Percentiles rank a stretch among this genome's conserved stretches.
These are phyloP conservation scores for Pheosia tremula DNA, from an alignment of 2,888 invertebrate species.

Conservation along the genomic window DNA sequence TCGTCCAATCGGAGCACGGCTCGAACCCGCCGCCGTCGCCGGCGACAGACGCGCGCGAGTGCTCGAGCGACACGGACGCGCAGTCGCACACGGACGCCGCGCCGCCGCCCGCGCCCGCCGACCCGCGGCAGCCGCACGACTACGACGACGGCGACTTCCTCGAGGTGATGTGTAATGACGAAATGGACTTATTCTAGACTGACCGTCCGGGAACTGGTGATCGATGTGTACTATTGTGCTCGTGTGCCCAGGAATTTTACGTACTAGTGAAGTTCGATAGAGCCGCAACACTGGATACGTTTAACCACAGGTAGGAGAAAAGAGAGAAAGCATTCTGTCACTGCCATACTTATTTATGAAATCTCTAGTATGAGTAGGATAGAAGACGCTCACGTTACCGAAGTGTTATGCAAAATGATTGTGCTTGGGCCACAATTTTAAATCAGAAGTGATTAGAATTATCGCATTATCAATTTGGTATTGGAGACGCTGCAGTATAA, in stretches of 20 bases:
- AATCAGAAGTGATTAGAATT: too few relatives aligned
- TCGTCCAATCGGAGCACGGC: slow-evolving; percentile 82
- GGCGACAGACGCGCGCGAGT: slow-evolving; percentile 88
- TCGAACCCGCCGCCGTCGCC: slow-evolving; percentile 93
- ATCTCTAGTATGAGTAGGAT: too few relatives aligned
- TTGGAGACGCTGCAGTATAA: too few relatives aligned
- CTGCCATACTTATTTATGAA: too few relatives aligned
- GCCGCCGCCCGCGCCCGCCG: slow-evolving; percentile 50
- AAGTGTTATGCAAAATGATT: too few relatives aligned
- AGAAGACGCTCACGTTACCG: too few relatives aligned
- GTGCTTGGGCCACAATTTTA: too few relatives aligned
- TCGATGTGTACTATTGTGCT: not conserved
- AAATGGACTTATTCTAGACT: slow-evolving; percentile 89
- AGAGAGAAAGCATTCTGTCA: too few relatives aligned
- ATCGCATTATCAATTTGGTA: not conserved
- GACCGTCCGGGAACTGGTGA: not conserved
- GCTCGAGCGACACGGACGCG: slow-evolving; percentile 87
- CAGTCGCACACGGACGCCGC: slow-evolving; percentile 78
- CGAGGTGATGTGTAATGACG: slow-evolving; percentile 88
- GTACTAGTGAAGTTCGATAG: too few relatives aligned
- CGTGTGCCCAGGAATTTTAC: not conserved
- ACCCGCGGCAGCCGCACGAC: slow-evolving; percentile 57
- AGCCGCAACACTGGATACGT: too few relatives aligned
- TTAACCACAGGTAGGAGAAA: too few relatives aligned
- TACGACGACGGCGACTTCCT: slow-evolving; percentile 89